A percentile compares a stretch with the other conserved stretches of the same genome.
Evolutionary conservation across 2,888 invertebrate species (phyloP).

Genomic region (Tachystola acroxantha): DNA sequence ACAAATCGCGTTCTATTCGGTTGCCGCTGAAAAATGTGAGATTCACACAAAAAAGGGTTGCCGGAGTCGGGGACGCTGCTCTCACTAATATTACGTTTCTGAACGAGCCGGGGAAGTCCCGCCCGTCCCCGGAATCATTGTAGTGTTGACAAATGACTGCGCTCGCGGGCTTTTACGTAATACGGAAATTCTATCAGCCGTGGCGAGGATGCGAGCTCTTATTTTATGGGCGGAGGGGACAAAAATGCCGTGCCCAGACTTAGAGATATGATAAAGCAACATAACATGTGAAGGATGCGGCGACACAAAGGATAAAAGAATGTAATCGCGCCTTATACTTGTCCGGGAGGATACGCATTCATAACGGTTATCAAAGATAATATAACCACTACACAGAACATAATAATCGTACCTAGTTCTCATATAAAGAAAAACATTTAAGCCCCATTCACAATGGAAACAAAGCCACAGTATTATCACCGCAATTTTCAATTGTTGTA

Average conservation of each 20-base stretch:
- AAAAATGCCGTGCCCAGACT: not conserved
- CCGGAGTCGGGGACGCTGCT: constrained; percentile 21
- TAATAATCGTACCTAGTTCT: too few relatives aligned
- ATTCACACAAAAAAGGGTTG: constrained; percentile 49
- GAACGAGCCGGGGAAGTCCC: constrained; percentile 34
- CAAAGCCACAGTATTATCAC: too few relatives aligned
- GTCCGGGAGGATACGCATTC: not conserved
- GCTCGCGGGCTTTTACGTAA: constrained; percentile 18
- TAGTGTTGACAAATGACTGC: constrained; percentile 46
- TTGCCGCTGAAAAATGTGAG: constrained; percentile 50
- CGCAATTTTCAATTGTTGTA: too few relatives aligned
- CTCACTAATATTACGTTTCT: constrained; percentile 48
- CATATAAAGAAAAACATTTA: too few relatives aligned
- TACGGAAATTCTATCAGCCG: constrained; percentile 10
- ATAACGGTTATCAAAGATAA: not conserved
- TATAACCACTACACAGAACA: too few relatives aligned
- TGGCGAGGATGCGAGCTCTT: not conserved
- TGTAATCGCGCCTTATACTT: too few relatives aligned
- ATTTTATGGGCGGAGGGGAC: not conserved
- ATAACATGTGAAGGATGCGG: not conserved
- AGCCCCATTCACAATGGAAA: too few relatives aligned
- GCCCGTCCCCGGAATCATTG: constrained; percentile 33
- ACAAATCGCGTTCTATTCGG: constrained; percentile 50
- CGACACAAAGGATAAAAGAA: not conserved
- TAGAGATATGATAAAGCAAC: not conserved